Evolutionary conservation across 2,113 vertebrate species (phyloP), one percentile per base, ranked within the genome.

Genomic region (Callithrix jacchus): DNA sequence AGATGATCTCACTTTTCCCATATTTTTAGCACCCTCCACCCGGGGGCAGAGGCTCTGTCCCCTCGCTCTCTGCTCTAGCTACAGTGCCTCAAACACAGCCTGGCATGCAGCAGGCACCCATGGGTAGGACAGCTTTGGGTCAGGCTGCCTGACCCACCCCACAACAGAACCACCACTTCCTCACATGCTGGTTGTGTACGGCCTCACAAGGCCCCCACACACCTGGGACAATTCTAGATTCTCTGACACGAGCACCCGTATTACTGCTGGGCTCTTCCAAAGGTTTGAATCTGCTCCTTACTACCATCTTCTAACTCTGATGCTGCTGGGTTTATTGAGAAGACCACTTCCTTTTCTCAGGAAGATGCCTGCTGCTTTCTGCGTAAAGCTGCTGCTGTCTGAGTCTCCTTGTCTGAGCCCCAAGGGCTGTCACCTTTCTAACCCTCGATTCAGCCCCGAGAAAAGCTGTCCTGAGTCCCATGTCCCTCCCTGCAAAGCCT

Each of bases 201-300:
- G 10, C 42, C 20, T n/a, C 23, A 2, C 4, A 8, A 25, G 17
- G 4, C 30, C 32, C 0, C 0, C 0, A 3, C 54, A 23, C 32
- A 30, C 1, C 30, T 1, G 8, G 37, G 9, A 0, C 20, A 14
- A 45, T 6, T 77, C 11, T 16, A 52, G 82, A 21, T 13, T 49
- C 66, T 81, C 64, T 30, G 27, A n/a, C 61, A 6, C 0, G 0
- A 1, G 8, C 14, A 6, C n/a, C 58, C 2, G 0, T 2, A 1
- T 1, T 20, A 32, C 47, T 8, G 2, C 11, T 6, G 52, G 82
- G 11, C 30, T 37, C 9, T 27, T 25, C 23, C 16, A 40, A 71
- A 56, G 40, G 6, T 18, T 11, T 13, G 66, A 2, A 16, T 64
- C 47, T 1, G 4, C 45, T 52, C 6, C 0, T 27, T 1, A 2